Percentiles rank a stretch among this genome's conserved stretches.
phyloP scores from a whole-genome alignment of 2,888 invertebrate species.

The Dusona sp. region DNA sequence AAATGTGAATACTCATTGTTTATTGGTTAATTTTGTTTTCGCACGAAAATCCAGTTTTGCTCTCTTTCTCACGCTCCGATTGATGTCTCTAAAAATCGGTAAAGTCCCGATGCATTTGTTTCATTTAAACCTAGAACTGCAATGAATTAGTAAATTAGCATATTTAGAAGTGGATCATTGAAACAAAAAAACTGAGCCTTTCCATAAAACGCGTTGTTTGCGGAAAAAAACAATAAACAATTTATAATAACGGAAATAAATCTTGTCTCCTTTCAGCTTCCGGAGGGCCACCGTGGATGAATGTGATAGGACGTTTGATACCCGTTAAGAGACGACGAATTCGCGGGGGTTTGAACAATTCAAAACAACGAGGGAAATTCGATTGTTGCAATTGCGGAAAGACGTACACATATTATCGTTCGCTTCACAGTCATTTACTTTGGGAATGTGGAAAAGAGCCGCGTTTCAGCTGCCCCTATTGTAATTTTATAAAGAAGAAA shows the following conservation, averaged over 20 bases:
- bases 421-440: conserved; percentile 68
- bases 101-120: background rate
- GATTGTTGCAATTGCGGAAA: conserved; percentile 67
- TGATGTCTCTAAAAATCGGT: background rate
- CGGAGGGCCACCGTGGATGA: conserved; percentile 22
- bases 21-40: background rate
- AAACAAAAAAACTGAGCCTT: background rate
- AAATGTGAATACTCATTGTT: background rate
- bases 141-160: background rate
- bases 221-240: background rate
- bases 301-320: conserved; percentile 39
- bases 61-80: background rate
- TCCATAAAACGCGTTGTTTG: background rate
- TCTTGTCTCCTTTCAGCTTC: conserved; percentile 58
- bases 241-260: conserved; percentile 1
- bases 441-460: conserved; percentile 83
- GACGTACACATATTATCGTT: conserved; percentile 64
- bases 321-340: conserved; percentile 30
- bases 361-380: conserved; percentile 37
- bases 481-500: conserved; percentile 77
- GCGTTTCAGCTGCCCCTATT: conserved; percentile 80
- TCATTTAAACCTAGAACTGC: background rate
- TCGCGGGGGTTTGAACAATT: background rate
- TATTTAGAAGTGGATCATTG: background rate
- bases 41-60: conserved; percentile 5